Evolutionary conservation across 2,888 invertebrate species (phyloP), one percentile per base, ranked within the genome.

Genomic region (Eremobia ochroleuca): DNA sequence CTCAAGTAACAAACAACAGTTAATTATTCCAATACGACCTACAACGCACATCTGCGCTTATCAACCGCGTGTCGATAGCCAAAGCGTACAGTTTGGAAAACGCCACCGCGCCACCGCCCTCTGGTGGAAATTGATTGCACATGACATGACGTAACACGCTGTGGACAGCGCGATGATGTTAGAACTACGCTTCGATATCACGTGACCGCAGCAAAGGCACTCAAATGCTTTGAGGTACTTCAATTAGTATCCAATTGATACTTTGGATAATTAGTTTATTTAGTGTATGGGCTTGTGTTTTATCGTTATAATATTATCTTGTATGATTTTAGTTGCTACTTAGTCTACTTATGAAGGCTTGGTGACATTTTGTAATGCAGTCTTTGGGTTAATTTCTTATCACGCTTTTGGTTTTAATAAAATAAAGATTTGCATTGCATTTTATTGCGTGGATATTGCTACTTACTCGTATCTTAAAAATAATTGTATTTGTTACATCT

Each of bases 181-280:
- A 77, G 62, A 70, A 67, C 55, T 78, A 67, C 77, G 85, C 79
- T 62, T 66, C 76, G 46, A 85, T 88, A 84, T 86, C 87, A 87
- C 83, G 84, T 74, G 87, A 90, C 90, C 90, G 76, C 90, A 86
- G 85, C 84, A 92, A 91, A 91, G 90, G 87, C 85, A 82, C 77
- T 75, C 81, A 73, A 81, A 86, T 85, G 86, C 72, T 82, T 34
- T 72, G 77, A 74, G 67, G 73, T 66, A 83, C 82, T 77, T 81
- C 92, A 91, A 92, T 91, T 92, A 91, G 85, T 85, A 79, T 73
- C 83, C 66, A 87, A 87, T 89, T 82, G 79, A 77, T 65, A 82
- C 65, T 84, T 77, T 49, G 70, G 37, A 62, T 82, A 62, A 82
- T 77, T 81, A 85, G 77, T 66, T 77, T 58, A 81, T 83, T 81